Conservation (phyloP, 1,140 invertebrate species). For the Cardiocondyla obscurior region DNA sequence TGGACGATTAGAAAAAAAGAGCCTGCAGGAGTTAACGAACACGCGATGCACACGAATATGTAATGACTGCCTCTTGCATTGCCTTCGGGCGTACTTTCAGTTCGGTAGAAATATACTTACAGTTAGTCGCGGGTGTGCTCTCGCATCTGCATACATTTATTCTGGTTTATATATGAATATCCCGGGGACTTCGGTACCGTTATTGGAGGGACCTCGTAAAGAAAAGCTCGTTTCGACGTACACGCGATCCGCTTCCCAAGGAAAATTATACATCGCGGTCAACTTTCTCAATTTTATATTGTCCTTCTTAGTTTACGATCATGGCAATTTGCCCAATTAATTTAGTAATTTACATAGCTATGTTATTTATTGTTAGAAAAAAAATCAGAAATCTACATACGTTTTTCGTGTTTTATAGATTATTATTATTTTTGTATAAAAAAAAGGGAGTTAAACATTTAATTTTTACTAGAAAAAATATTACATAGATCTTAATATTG, state of each 20-base stretch:
- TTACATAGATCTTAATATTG: background rate
- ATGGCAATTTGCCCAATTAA: conserved; percentile 34
- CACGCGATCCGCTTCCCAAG: conserved; percentile 46
- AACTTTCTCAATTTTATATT: conserved; percentile 37
- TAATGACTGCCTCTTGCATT: conserved; percentile 29
- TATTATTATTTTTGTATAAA: background rate
- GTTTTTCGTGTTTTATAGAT: background rate
- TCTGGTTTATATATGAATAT: conserved; percentile 62
- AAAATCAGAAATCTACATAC: background rate
- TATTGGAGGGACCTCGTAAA: conserved; percentile 29
- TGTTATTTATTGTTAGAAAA: background rate
- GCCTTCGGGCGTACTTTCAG: conserved; percentile 40
- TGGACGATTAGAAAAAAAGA: background rate
- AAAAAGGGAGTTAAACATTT: too few relatives aligned
- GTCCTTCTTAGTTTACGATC: conserved; percentile 14
- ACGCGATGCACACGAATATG: conserved; percentile 2
- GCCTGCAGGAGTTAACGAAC: conserved; percentile 28
- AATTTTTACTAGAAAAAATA: background rate
- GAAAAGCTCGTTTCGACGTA: conserved; percentile 30
- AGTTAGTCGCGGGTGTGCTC: conserved; percentile 61
- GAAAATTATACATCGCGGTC: conserved; percentile 43
- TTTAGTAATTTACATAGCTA: conserved; percentile 5
- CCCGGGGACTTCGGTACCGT: conserved; percentile 54
- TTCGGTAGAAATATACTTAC: conserved; percentile 48
- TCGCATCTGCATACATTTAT: conserved; percentile 50